Percentiles rank a stretch among this genome's conserved stretches.
phyloP scores from a whole-genome alignment of 2,113 vertebrate species.

The Zosterops hypoxanthus region DNA sequence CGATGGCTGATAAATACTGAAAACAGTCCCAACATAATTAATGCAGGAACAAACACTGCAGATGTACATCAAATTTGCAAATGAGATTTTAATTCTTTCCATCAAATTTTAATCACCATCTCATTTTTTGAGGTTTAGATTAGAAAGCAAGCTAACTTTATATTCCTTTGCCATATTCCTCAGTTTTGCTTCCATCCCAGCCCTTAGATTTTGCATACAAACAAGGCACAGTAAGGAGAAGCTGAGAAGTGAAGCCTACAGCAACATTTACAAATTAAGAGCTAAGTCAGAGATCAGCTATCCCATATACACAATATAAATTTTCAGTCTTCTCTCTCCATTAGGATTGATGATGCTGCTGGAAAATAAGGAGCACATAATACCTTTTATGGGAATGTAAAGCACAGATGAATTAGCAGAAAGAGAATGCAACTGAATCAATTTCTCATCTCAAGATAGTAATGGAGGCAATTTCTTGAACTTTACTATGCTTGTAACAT shows the following conservation, averaged over 20 bases:
- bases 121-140: neutral
- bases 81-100: neutral
- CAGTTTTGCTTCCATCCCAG: neutral
- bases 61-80: neutral
- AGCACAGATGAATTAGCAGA: slow-evolving; percentile 30
- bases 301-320: neutral
- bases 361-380: slow-evolving; percentile 43
- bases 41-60: neutral
- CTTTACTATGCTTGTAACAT: slow-evolving; percentile 42
- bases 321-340: slow-evolving; percentile 23
- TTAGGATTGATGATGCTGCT: slow-evolving; percentile 43
- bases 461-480: slow-evolving; percentile 61
- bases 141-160: neutral
- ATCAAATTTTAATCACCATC: neutral
- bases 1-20: neutral
- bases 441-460: slow-evolving; percentile 59
- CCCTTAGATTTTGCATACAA: neutral
- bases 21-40: neutral
- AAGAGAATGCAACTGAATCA: slow-evolving; percentile 54
- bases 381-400: slow-evolving; percentile 53
- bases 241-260: neutral
- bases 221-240: neutral
- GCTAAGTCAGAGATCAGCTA: slow-evolving; percentile 40
- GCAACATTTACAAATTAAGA: slow-evolving; percentile 41
- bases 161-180: neutral